Base-by-base conservation (phyloP, 2,797 vertebrate genomes). In the Melanotaenia pygmaea region DNA sequence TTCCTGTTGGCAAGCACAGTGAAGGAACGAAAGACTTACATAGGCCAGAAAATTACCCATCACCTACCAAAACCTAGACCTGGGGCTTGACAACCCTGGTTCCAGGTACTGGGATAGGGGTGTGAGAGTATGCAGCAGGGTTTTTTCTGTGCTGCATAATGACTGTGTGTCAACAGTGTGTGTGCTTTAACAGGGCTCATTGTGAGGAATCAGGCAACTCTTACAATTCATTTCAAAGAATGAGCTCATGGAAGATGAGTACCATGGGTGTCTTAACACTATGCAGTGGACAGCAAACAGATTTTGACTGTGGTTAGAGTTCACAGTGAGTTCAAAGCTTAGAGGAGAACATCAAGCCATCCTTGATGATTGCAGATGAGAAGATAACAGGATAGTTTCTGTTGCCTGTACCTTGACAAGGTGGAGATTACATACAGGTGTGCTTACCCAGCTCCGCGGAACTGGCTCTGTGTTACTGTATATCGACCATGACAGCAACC, bases 321-420 rank as follows among this genome's bases (percentile, higher is more conserved):
- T 88, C 86, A 81, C 30, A 72, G 68, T 3, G 78, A 86, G 90
- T 88, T 90, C 86, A 92, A 78, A 79, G 84, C 83, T 69, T 59
- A 83, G 77, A 74, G 28, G 70, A 78, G 58, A 86, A 85, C 82
- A 74, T 86, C 78, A 87, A 84, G 77, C 79, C 67, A 62, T 82
- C 87, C 87, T 88, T 90, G 86, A 88, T 84, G 86, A 80, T 87
- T 86, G 81, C 64, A 79, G 87, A 91, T 84, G 81, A 86, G 83
- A 61, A 68, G 84, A 88, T 83, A 79, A 72, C 66, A 26, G 77
- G 82, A 71, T 64, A 18, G 58, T 81, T 85, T 75, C 84, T 84
- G 67, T 77, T 38, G 68, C 80, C n/a, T 26, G 59, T 38, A 61
- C 72, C 50, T 80, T 83, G 80, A 75, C 45, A 67, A 64, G 81